Evolutionary conservation across 2,797 vertebrate genomes (phyloP).

Genomic region (Bradypodion pumilum): DNA sequence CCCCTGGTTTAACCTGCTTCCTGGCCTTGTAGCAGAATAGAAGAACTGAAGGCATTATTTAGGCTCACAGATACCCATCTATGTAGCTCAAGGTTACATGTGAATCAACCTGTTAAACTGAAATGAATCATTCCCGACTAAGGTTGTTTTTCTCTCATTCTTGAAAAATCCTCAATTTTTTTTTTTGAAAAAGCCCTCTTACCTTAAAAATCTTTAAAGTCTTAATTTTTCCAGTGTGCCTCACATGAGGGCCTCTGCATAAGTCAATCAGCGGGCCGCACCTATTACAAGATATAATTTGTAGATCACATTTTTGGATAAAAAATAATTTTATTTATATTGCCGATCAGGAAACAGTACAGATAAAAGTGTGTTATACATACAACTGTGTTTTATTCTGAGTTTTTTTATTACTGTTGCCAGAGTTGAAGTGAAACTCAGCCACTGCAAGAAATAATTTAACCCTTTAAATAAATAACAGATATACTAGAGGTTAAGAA

Average conservation of each 20-base stretch:
- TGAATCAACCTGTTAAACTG: neutral
- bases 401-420: neutral
- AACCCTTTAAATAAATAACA: neutral
- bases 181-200: conserved; percentile 14
- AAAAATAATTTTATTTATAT: neutral
- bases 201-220: conserved; percentile 94
- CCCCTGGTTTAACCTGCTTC: too few relatives aligned
- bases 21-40: too few relatives aligned
- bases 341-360: neutral
- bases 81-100: too few relatives aligned
- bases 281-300: conserved; percentile 68
- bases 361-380: neutral
- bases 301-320: too few relatives aligned
- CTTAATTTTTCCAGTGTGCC: conserved; percentile 95
- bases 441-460: neutral
- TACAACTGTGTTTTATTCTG: neutral
- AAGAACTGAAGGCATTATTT: too few relatives aligned
- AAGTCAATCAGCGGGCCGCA: conserved; percentile 93
- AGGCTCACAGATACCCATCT: too few relatives aligned
- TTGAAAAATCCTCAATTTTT: neutral
- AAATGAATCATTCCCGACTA: neutral
- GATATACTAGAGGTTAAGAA: neutral
- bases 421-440: neutral
- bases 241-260: conserved; percentile 93
- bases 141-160: neutral